Evolutionary conservation across 1,140 invertebrate genomes (phyloP), one percentile per base, ranked within the genome.

Genomic region (Polyergus mexicanus): DNA sequence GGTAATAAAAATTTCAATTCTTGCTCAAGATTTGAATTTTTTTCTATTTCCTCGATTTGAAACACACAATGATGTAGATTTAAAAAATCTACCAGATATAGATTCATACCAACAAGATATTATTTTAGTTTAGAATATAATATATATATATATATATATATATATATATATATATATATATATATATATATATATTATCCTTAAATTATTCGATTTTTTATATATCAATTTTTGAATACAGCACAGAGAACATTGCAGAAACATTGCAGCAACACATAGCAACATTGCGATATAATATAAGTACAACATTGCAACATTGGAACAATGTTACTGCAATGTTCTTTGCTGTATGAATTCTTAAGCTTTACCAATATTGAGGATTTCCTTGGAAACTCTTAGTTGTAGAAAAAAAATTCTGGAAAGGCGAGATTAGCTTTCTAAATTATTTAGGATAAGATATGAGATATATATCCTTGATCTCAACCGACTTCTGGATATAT

Each of bases 161-260:
- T 58, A 75, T 74, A 25, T 13, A n/a, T 58, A 75, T 74, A n/a
- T n/a, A 54, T 54, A 54, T 54, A 3, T 28, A 54, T 54, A 54
- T 54, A 3, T 28, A 54, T 54, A 54, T 54, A 3, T 28, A 25
- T 13, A n/a, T 58, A 75, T 74, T 10, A 56, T 41, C 16, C 41
- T n/a, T 6, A 38, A 5, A 76, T 44, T 28, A 62, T 41, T 58
- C 56, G 19, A 74, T 38, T 56, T 71, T 74, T n/a, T 22, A 38
- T 74, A 16, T 35, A 56, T 58, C 22, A 25, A 75, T 75, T 65
- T 65, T 56, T 1, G 2, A 32, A 32, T 32, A 32, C 32, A 32
- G 32, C 32, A 32, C 32, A 32, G 32, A 32, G 32, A 32, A 32
- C 32, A 32, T 32, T 32, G 32, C 3, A 32, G 32, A 0, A 32